Percentiles rank a stretch among this genome's conserved stretches.
These are phyloP conservation scores for Mormyrus iriodes DNA, from an alignment of 2,113 vertebrate genomes.

Conservation along the genomic window DNA sequence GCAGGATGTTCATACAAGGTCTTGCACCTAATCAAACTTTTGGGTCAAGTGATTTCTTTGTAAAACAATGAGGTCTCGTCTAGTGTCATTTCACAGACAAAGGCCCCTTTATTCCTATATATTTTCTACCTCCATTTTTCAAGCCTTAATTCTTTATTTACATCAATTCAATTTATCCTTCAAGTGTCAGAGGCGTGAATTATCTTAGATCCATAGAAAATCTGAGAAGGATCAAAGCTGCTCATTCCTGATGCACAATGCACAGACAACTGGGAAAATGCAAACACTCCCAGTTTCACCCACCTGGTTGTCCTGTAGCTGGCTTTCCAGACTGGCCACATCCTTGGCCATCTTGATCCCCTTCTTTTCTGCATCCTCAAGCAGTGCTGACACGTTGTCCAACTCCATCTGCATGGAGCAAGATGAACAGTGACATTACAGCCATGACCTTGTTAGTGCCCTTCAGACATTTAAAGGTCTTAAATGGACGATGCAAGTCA, in stretches of 20 bases:
- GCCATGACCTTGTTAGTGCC: not conserved
- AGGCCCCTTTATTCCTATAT: not conserved
- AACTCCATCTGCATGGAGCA: conserved; percentile 72
- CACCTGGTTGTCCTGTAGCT: conserved; percentile 88
- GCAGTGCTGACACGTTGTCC: conserved; percentile 79
- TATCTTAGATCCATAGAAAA: not conserved
- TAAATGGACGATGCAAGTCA: not conserved
- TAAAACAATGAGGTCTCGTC: not conserved
- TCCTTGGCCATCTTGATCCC: conserved; percentile 91
- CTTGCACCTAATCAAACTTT: not conserved
- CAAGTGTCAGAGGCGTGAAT: not conserved
- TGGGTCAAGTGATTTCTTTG: not conserved
- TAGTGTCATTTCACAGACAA: not conserved
- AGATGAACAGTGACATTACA: not conserved
- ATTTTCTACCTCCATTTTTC: not conserved
- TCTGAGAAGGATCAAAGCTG: not conserved
- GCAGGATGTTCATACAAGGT: not conserved
- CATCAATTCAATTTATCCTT: not conserved
- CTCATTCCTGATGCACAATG: not conserved
- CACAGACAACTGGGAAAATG: not conserved
- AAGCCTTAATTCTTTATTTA: not conserved
- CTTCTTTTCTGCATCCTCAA: conserved; percentile 94
- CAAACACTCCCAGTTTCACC: not conserved
- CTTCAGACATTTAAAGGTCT: not conserved
- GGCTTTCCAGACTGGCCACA: conserved; percentile 77